Conservation (phyloP, 23 tunicate genomes). For the Trididemnum miniatum region DNA sequence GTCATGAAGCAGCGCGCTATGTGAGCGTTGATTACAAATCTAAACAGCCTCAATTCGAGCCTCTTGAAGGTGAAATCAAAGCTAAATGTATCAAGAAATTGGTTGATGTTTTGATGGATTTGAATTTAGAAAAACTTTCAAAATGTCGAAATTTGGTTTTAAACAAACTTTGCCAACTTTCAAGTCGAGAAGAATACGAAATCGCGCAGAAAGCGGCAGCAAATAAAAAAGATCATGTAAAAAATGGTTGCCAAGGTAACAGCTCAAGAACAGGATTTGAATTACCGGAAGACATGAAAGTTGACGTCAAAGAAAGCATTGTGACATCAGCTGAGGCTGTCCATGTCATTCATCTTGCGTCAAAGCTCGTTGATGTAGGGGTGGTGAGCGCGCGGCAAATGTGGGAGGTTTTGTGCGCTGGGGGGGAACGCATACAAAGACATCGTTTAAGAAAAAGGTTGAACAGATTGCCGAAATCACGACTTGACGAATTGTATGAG, state of each 20-base stretch:
- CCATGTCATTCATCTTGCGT: no score
- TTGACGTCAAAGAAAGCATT: no score
- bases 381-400: not conserved
- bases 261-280: no score
- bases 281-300: no score
- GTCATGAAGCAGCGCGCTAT: constrained; percentile 20
- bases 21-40: constrained; percentile 28
- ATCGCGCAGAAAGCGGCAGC: constrained; percentile 67
- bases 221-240: not conserved
- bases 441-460: not conserved
- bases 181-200: constrained; percentile 62
- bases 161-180: constrained; percentile 63
- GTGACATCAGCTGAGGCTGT: no score
- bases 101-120: constrained; percentile 57
- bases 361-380: not conserved
- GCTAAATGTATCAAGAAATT: constrained; percentile 24
- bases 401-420: not conserved
- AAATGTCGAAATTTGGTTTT: constrained; percentile 49
- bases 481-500: not conserved
- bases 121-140: constrained; percentile 26
- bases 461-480: not conserved
- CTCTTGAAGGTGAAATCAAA: not conserved
- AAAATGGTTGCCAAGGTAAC: not conserved
- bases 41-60: not conserved
- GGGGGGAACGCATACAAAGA: not conserved